Base-by-base conservation (phyloP, 1,140 invertebrate genomes). In the Portunus trituberculatus region DNA sequence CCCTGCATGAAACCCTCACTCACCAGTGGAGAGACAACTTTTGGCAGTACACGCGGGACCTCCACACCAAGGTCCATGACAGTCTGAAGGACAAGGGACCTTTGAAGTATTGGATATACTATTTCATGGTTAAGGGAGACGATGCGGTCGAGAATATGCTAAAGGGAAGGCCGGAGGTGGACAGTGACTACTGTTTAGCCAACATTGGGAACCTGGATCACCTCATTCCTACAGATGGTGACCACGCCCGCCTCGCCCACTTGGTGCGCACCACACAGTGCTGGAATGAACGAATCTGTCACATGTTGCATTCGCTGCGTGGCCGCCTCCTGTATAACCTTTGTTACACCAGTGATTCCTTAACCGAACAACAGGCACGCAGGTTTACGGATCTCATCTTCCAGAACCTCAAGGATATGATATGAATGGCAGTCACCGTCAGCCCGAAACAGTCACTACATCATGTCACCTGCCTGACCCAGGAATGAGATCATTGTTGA, bases 281-380 rank as follows among this genome's bases (percentile, higher is more conserved):
- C 32, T 32, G 12, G 8, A n/a, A 31, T 4, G 29, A 39, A 0
- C 28, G 31, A 6, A 8, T 29, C 8, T 7, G 6, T 16, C 32
- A 4, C 14, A 89, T 32, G 28, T 89, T 45, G 0, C 45, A 89
- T 20, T 29, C 31, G 29, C 45, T 89, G 29, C 87, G 39, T 45
- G 87, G 87, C 87, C 87, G 39, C 28, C 87, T 89, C 16, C 25
- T 14, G 29, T 89, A 89, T 20, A n/a, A 10, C 32, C 87, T 89
- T 2, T 89, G 8, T 16, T 89, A 89, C 87, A 16, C 87, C 28
- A 32, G 31, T 46, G 25, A 89, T 25, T 20, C 31, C 32, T 31
- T 89, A 8, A 32, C 29, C 8, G 45, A 46, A 45, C 31, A 89
- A 89, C 25, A 31, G 25, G 87, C 87, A 32, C 29, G 20, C 29